These are phyloP conservation scores for Neuroscelio doddi DNA, from an alignment of 2,888 invertebrate genomes.

Conservation along the genomic window DNA sequence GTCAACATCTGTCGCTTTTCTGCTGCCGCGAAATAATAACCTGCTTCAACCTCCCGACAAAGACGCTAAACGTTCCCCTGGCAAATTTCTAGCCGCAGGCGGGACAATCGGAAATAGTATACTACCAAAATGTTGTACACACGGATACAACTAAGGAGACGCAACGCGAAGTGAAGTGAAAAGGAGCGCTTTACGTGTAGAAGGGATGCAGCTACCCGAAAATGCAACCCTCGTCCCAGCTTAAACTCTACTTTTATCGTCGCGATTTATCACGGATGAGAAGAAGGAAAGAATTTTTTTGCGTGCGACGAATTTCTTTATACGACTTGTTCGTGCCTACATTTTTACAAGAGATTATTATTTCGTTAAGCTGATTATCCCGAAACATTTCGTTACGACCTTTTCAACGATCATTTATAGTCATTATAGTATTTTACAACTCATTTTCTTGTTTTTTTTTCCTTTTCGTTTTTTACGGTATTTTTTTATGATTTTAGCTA, in stretches of 20 bases:
- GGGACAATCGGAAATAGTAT: conserved; percentile 29
- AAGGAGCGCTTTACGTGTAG: conserved; percentile 13
- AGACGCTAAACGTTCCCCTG: neutral
- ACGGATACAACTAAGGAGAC: neutral
- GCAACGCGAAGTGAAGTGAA: conserved; percentile 8
- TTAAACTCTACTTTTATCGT: conserved; percentile 14
- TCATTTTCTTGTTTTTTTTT: neutral
- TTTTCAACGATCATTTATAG: no score
- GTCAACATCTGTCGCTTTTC: conserved; percentile 33
- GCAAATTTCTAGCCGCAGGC: conserved; percentile 1
- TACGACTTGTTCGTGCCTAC: no score
- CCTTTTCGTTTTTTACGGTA: no score
- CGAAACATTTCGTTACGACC: neutral
- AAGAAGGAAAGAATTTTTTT: conserved; percentile 21
- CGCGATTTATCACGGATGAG: conserved; percentile 37
- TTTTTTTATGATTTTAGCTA: no score
- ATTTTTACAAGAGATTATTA: neutral
- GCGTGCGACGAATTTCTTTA: conserved; percentile 21
- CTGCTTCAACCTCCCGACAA: no score
- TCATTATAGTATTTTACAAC: neutral
- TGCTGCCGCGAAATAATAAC: no score
- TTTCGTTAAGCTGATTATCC: conserved; percentile 7
- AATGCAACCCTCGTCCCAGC: conserved; percentile 8
- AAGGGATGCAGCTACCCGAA: conserved; percentile 8
- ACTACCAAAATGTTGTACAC: no score